Evolutionary conservation across 2,888 invertebrate species (phyloP).

Genomic region (Hirudinaria manillensis): DNA sequence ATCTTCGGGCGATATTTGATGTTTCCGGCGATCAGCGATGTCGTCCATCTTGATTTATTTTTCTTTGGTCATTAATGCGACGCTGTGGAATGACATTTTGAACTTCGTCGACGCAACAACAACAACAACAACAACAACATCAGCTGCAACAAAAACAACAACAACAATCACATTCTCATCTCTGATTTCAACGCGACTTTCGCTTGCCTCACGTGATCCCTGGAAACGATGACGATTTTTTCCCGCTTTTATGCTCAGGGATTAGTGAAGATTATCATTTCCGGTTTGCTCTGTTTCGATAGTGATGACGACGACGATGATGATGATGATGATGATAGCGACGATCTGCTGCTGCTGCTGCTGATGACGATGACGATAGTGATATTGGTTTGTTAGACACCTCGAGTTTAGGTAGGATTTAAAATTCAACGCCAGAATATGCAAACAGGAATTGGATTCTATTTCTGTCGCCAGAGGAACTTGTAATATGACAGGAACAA

Average conservation of each 20-base stretch:
- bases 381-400: too few relatives aligned
- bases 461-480: too few relatives aligned
- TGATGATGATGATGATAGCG: constrained; percentile 18
- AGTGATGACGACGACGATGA: constrained; percentile 6
- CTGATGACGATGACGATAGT: constrained; percentile 16
- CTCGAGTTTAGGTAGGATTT: too few relatives aligned
- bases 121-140: too few relatives aligned
- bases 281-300: not conserved
- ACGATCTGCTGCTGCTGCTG: not conserved
- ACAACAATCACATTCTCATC: too few relatives aligned
- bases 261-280: not conserved
- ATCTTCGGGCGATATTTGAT: constrained; percentile 9
- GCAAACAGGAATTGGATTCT: too few relatives aligned
- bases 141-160: too few relatives aligned
- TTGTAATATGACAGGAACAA: too few relatives aligned
- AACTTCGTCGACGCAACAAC: too few relatives aligned
- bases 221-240: too few relatives aligned
- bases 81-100: too few relatives aligned
- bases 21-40: constrained; percentile 10
- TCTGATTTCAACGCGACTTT: not conserved
- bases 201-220: not conserved
- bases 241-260: not conserved
- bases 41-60: constrained; percentile 19
- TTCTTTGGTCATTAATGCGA: constrained; percentile 5
- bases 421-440: too few relatives aligned